Evolutionary conservation across 2,797 vertebrate genomes (phyloP), one percentile per base, ranked within the genome.

Genomic region (Pagetopsis macropterus): DNA sequence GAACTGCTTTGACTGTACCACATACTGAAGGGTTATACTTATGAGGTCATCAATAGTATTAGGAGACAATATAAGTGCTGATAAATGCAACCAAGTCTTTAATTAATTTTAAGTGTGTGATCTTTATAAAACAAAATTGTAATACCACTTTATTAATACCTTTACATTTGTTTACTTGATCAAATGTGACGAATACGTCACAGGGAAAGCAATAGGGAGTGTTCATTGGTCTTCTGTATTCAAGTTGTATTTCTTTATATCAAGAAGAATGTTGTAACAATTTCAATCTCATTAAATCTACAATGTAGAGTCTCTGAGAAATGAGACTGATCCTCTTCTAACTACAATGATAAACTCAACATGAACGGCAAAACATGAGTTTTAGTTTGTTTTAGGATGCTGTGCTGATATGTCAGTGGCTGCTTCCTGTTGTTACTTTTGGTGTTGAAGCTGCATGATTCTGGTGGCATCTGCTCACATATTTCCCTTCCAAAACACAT

Each of bases 401-500:
- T 58, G 5, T 21, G 16, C 46, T 72, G 68, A 76, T 86, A 57
- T 68, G 72, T 82, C 80, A 86, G 56, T n/a, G 41, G 59, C 51
- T 55, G 40, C 43, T 14, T 64, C 50, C 48, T 60, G 61, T 67
- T 75, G 56, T 71, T 17, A 40, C 15, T 67, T 74, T 66, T 64
- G 21, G n/a, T 78, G 52, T 43, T 57, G 23, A 67, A 61, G 60
- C 73, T 60, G 72, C 33, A 52, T 17, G 43, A 69, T 68, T 78
- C 55, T 60, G 31, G n/a, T 68, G 69, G 67, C 77, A 81, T 86
- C 58, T 60, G 66, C 66, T 81, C 72, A 41, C 73, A 79, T 64
- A 66, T 78, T 82, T 87, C 65, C 27, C 58, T 70, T 70, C 79
- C 83, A 79, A 59, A 84, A 87, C 82, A 81, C 83, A 84, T 86